phyloP scores from a whole-genome alignment of 2,888 invertebrate genomes.

The Drosophila anceps region DNA sequence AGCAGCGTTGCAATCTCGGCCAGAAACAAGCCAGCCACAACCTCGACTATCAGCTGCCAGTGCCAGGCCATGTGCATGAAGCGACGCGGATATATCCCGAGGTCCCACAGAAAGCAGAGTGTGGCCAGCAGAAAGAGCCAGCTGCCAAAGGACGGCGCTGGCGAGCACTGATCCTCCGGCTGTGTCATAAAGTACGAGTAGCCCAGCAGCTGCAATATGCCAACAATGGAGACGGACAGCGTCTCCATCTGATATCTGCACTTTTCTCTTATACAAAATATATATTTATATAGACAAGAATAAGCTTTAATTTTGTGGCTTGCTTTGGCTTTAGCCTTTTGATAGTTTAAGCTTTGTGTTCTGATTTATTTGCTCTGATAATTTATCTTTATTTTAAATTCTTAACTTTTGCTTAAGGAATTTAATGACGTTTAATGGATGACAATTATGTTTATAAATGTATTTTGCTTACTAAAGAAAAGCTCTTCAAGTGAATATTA shows the following conservation, averaged over 20 bases:
- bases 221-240: constrained; percentile 61
- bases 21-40: constrained; percentile 59
- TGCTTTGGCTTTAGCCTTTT: too few species aligned
- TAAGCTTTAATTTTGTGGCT: not conserved
- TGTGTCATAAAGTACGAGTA: constrained; percentile 71
- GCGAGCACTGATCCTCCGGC: constrained; percentile 70
- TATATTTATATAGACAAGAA: not conserved
- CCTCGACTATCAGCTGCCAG: constrained; percentile 64
- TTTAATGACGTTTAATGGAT: constrained; percentile 1
- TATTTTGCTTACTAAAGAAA: too few species aligned
- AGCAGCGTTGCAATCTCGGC: constrained; percentile 66
- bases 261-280: not conserved
- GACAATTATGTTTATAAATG: not conserved
- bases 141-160: constrained; percentile 70
- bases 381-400: too few species aligned
- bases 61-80: constrained; percentile 67
- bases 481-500: too few species aligned
- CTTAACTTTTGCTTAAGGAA: not conserved
- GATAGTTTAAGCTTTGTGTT: not conserved
- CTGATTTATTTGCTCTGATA: not conserved
- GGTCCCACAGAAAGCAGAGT: constrained; percentile 66
- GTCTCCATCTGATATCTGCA: constrained; percentile 34
- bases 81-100: constrained; percentile 67
- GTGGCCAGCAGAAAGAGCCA: constrained; percentile 73
- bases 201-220: constrained; percentile 64